Evolutionary conservation across 2,113 vertebrate genomes (phyloP).

Genomic region (Epinephelus cyanopodus): DNA sequence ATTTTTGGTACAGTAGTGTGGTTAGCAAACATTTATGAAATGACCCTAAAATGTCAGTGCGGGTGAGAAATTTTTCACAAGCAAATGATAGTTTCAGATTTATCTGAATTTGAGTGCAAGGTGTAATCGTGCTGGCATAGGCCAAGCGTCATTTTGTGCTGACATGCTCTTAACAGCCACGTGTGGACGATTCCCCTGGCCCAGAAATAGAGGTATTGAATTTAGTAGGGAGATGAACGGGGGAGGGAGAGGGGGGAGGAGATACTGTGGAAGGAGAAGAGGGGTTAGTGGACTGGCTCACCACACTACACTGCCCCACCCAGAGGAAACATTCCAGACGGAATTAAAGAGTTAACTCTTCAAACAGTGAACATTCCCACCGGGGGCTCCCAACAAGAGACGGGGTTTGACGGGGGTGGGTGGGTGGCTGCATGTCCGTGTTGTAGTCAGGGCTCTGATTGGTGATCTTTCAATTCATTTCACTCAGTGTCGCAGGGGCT

Average conservation of each 20-base stretch:
- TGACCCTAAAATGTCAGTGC: background rate
- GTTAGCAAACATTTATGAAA: background rate
- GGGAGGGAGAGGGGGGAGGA: conserved; percentile 42
- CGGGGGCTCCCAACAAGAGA: conserved; percentile 76
- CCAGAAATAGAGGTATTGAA: conserved; percentile 86
- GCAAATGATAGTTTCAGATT: conserved; percentile 21
- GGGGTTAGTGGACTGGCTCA: conserved; percentile 77
- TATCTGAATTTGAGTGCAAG: conserved; percentile 8
- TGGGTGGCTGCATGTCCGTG: conserved; percentile 55
- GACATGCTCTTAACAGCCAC: conserved; percentile 77
- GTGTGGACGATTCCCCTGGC: conserved; percentile 72
- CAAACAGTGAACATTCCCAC: conserved; percentile 83
- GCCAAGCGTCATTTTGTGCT: conserved; percentile 70
- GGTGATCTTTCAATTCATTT: conserved; percentile 81
- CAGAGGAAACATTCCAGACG: conserved; percentile 88
- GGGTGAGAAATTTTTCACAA: conserved; percentile 6
- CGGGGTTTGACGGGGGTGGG: conserved; percentile 61
- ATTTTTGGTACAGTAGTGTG: background rate
- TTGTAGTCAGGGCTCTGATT: conserved; percentile 69
- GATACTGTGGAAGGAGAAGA: conserved; percentile 55
- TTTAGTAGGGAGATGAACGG: conserved; percentile 80
- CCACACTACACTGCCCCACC: conserved; percentile 83
- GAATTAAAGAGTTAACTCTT: conserved; percentile 88
- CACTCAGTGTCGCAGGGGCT: conserved; percentile 67
- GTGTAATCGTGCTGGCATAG: conserved; percentile 40